Percentiles rank a stretch among this genome's conserved stretches.
These are phyloP conservation scores for Hydrotaea diabolus DNA, from an alignment of 2,888 invertebrate species.

Conservation along the genomic window DNA sequence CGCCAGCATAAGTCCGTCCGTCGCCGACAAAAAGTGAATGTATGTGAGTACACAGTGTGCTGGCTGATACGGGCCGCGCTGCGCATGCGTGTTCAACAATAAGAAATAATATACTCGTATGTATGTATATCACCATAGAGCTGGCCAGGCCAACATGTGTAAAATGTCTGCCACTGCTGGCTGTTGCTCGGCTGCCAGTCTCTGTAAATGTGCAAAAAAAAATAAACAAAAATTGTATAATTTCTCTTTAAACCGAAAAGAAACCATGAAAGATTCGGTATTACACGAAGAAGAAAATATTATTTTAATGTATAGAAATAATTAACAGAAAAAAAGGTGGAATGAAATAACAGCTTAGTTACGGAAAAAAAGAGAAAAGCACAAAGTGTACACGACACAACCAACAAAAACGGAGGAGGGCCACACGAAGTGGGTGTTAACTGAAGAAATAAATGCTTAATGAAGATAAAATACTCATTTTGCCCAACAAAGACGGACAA, in stretches of 20 bases:
- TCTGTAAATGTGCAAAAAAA: slow-evolving; percentile 27
- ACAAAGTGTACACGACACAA: slow-evolving; percentile 18
- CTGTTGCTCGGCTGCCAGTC: neutral
- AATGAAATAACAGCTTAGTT: slow-evolving; percentile 3
- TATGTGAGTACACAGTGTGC: neutral
- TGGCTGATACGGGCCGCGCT: neutral
- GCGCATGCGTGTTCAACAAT: slow-evolving; percentile 30
- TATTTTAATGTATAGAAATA: slow-evolving; percentile 24
- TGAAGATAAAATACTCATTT: slow-evolving; percentile 34
- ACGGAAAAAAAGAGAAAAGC: neutral
- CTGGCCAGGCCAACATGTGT: neutral
- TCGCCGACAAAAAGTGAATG: slow-evolving; percentile 24
- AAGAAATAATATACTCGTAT: neutral
- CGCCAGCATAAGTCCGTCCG: neutral
- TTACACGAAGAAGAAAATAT: neutral
- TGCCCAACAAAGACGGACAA: neutral
- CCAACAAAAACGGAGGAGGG: neutral
- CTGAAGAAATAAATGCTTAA: slow-evolving; percentile 34
- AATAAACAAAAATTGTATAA: slow-evolving; percentile 33
- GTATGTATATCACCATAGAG: neutral
- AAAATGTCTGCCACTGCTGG: neutral
- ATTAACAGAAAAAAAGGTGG: slow-evolving; percentile 1
- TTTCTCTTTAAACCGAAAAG: slow-evolving; percentile 19
- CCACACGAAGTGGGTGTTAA: slow-evolving; percentile 48
- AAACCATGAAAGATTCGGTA: slow-evolving; percentile 30